Conservation (phyloP, 2,888 invertebrate genomes). For the Allolobophora icterica region DNA sequence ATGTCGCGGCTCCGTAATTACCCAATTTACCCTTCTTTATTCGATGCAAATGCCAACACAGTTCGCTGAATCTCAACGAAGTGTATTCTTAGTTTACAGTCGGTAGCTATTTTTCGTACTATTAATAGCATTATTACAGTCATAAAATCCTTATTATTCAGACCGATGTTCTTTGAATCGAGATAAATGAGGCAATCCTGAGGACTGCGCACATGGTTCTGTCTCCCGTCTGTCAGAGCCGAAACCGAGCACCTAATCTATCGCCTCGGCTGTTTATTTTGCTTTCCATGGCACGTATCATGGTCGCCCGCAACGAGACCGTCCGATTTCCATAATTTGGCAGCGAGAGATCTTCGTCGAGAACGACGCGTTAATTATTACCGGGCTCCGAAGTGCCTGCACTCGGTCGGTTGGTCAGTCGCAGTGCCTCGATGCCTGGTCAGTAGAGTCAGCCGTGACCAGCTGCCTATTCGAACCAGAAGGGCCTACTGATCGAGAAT, state of each 20-base stretch:
- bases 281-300: background rate
- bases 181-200: slow-evolving; percentile 5
- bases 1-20: background rate
- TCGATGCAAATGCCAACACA: background rate
- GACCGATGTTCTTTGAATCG: slow-evolving; percentile 3
- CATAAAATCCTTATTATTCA: background rate
- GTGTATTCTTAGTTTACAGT: background rate
- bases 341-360: background rate
- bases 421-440: background rate
- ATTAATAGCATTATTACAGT: background rate
- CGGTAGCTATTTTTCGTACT: background rate
- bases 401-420: background rate
- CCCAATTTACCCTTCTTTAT: background rate
- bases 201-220: background rate
- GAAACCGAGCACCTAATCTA: background rate
- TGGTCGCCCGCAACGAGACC: background rate
- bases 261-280: background rate
- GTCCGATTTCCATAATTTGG: background rate
- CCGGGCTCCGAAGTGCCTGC: background rate
- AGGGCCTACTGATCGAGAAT: background rate
- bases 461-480: background rate
- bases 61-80: background rate
- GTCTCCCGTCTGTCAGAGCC: background rate
- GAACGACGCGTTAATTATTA: background rate
- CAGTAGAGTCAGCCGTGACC: background rate